These are phyloP conservation scores for Gallinago undulata DNA, from an alignment of 2,113 vertebrate species.

Conservation along the genomic window DNA sequence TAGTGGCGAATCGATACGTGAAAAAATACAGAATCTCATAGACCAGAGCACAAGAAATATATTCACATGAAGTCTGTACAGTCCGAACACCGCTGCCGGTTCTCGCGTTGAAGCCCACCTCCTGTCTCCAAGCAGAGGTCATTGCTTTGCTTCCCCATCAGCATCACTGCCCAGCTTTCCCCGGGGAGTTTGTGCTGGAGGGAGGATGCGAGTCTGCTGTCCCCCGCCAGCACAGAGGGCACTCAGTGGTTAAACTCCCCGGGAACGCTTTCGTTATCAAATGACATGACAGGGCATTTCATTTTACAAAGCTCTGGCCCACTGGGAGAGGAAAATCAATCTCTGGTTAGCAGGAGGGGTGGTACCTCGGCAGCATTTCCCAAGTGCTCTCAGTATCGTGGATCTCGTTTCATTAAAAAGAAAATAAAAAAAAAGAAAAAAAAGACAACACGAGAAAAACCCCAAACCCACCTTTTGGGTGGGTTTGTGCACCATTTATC, in stretches of 20 bases:
- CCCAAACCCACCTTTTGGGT: background rate
- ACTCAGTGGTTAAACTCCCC: background rate
- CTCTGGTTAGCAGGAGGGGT: background rate
- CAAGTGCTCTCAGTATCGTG: background rate
- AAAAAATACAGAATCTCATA: slow-evolving; percentile 45
- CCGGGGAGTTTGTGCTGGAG: background rate
- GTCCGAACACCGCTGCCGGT: rapidly evolving
- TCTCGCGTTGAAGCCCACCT: background rate
- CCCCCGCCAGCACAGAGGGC: background rate
- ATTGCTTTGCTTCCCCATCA: background rate
- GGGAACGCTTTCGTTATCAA: background rate
- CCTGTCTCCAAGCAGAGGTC: background rate
- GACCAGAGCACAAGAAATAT: slow-evolving; percentile 28
- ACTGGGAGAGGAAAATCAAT: background rate
- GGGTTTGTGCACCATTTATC: background rate
- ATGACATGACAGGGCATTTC: background rate
- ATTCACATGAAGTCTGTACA: slow-evolving; percentile 46
- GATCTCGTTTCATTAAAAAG: background rate
- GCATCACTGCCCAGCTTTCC: background rate
- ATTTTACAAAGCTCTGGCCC: background rate
- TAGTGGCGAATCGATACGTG: slow-evolving; percentile 10
- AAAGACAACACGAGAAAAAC: background rate
- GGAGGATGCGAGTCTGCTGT: background rate
- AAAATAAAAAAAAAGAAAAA: too few relatives aligned
- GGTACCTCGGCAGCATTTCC: background rate